A percentile compares a stretch with the other conserved stretches of the same genome.
Evolutionary conservation across 2,113 vertebrate genomes (phyloP).

Genomic region (Bos indicus): DNA sequence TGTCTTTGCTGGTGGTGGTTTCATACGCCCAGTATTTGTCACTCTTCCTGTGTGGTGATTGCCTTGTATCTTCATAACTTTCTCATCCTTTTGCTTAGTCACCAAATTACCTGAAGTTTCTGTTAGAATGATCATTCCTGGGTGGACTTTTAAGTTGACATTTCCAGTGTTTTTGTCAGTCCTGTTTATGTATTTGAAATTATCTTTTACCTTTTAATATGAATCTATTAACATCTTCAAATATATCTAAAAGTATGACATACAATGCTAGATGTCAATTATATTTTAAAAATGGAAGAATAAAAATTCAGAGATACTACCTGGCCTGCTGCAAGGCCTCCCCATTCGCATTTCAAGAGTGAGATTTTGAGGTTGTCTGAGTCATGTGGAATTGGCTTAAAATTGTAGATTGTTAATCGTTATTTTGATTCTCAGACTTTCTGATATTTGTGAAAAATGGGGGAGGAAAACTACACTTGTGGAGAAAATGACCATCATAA

Average conservation of each 20-base stretch:
- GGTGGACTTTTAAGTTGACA: not conserved
- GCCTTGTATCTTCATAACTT: not conserved
- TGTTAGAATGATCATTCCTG: not conserved
- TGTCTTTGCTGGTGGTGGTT: not conserved
- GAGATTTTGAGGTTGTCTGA: not conserved
- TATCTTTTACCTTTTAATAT: not conserved
- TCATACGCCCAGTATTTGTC: not conserved
- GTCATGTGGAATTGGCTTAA: not conserved
- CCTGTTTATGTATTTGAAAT: not conserved
- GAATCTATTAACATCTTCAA: not conserved
- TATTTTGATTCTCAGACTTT: not conserved
- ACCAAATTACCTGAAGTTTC: not conserved
- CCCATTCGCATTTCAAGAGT: not conserved
- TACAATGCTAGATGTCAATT: not conserved
- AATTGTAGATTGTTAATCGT: not conserved
- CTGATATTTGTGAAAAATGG: conserved; percentile 10
- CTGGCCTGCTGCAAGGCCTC: not conserved
- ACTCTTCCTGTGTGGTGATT: not conserved
- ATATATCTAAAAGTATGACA: not conserved
- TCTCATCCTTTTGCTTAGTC: not conserved
- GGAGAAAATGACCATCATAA: not conserved
- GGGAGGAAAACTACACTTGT: not conserved
- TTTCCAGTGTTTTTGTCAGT: not conserved
- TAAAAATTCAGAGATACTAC: not conserved
- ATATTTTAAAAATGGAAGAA: not conserved